Evolutionary conservation across 2,888 invertebrate genomes (phyloP), one percentile per base, ranked within the genome.

Genomic region (Thecocarcelia acutangulata): DNA sequence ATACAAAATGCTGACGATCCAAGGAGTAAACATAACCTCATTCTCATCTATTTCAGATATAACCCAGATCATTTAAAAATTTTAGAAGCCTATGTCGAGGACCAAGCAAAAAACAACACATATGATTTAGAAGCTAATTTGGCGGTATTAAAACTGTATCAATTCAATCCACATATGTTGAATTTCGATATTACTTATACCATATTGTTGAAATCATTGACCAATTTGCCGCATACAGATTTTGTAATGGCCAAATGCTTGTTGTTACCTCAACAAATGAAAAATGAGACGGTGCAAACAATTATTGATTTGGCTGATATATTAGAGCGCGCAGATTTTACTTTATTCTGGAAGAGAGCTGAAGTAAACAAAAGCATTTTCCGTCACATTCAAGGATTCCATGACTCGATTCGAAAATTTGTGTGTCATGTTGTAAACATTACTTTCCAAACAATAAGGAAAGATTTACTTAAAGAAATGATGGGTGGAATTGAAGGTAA

Each of bases 171-270:
- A 0, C 94, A 93, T 79, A 94, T 94, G 87, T 96, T 97, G 87
- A 96, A 97, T 88, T 92, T 94, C 56, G 94, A 95, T 73, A 94
- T 98, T 44, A 96, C 97, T 2, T 95, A 96, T 85, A 95, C 96
- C 87, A 98, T 99, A 87, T 92, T 99, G 54, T 90, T 99, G 85
- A 99, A 99, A 90, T 97, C 98, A 1, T 92, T 99, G 50, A 98
- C 99, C 11, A 98, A 98, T 91, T 94, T 99, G 85, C 99, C 99
- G 0, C 97, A 98, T 88, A 97, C 98, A 9, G 99, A 99, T 91
- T 98, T 99, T 89, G 97, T 98, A 58, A 92, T 99, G 84, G 99
- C 99, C 92, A 99, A 99, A 91, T 99, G 98, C 90, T 93, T 99
- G 73, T 93, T 99, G 78, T 95, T 96, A 84, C 96, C 97, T 77